A percentile compares a stretch with the other conserved stretches of the same genome.
These are phyloP conservation scores for Cebus imitator DNA, from an alignment of 2,113 vertebrate species.

Conservation along the genomic window DNA sequence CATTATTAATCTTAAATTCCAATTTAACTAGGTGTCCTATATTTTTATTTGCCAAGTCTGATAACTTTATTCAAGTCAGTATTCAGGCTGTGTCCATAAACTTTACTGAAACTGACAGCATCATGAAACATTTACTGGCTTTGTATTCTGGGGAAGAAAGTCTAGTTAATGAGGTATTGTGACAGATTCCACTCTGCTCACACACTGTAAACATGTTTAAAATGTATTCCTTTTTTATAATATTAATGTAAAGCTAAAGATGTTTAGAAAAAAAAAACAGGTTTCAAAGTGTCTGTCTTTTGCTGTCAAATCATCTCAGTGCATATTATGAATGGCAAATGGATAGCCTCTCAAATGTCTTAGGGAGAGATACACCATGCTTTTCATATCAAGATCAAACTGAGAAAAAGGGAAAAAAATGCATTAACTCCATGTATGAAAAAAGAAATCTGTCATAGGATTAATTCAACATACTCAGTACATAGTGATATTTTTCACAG, in stretches of 20 bases:
- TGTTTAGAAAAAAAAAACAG: background rate
- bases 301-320: background rate
- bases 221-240: background rate
- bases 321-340: background rate
- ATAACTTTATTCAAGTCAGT: background rate
- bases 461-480: background rate
- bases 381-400: background rate
- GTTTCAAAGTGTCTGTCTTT: background rate
- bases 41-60: background rate
- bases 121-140: background rate
- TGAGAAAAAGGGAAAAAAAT: background rate
- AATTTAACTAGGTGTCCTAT: background rate
- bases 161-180: background rate
- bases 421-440: background rate
- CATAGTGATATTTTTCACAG: background rate
- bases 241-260: background rate
- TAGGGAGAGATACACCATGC: background rate
- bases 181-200: background rate
- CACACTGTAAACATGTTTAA: background rate
- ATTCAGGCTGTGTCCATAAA: background rate
- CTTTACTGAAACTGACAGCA: background rate
- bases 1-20: background rate
- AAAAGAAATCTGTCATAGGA: background rate
- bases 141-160: background rate
- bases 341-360: background rate